Base-by-base conservation (phyloP, 1,140 invertebrate genomes). In the Archivesica marissinica region DNA sequence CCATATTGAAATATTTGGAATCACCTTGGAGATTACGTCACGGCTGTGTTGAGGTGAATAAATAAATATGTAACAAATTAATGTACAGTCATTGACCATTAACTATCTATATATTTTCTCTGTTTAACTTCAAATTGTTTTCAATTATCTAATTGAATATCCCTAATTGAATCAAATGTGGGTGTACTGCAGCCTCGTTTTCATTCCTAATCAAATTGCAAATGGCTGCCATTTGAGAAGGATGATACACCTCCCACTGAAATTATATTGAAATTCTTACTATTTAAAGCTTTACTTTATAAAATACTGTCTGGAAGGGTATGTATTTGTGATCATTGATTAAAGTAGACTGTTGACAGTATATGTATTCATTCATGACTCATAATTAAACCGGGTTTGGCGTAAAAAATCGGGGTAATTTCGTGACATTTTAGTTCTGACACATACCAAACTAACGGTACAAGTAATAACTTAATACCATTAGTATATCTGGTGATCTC, bases 151-250 rank as follows among this genome's bases (percentile, higher is more conserved):
- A 61, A 15, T 61, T 61, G 3, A 15, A 25, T 25, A 17, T 23
- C 28, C 0, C 30, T 28, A 23, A 3, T 17, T 35, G 0, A 35
- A 17, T 13, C 0, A 50, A 74, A 83, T 68, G 82, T 85, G 82
- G 82, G 82, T 85, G 82, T 85, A 85, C 74, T 77, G 20, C 44
- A 66, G 82, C 82, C 82, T 85, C 82, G 82, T 85, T 85, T 64
- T 77, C 72, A 25, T 38, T 33, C 28, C 78, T 79, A 77, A 78
- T 79, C 80, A 74, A 77, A 79, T 86, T 85, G 88, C 82, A 79
- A 91, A 92, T 92, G 91, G 90, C 91, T 89, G 89, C 90, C 89
- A 89, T 90, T 89, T 91, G 86, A 89, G 85, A 88, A 76, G 88
- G 88, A 89, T 89, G 88, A 87, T 89, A 86, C 88, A 88, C 88